Percentiles rank a stretch among this genome's conserved stretches.
Conservation (phyloP, 2,113 vertebrate species). For the Pollachius pollachius region DNA sequence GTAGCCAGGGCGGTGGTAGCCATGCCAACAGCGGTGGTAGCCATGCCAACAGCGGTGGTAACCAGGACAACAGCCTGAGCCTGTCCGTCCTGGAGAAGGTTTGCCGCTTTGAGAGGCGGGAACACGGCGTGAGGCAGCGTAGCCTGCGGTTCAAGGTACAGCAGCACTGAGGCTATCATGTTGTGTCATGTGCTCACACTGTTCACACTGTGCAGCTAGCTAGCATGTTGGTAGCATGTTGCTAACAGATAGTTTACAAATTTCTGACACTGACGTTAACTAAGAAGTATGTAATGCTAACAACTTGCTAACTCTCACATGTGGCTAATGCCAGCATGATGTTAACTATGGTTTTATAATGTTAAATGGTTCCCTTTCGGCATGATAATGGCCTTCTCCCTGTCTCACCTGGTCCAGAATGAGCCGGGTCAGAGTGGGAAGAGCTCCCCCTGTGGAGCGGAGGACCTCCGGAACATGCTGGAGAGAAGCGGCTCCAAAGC, state of each 20-base stretch:
- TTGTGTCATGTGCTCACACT: too few species aligned
- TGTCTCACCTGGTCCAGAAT: conserved; percentile 36
- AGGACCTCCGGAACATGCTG: conserved; percentile 68
- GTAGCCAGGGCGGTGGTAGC: conserved; percentile 42
- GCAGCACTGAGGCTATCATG: too few species aligned
- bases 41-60: neutral
- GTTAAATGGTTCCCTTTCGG: too few species aligned
- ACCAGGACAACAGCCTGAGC: conserved; percentile 52
- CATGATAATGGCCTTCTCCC: too few species aligned
- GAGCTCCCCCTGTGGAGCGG: conserved; percentile 57
- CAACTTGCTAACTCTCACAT: too few species aligned
- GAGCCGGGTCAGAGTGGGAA: conserved; percentile 34
- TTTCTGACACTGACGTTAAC: too few species aligned
- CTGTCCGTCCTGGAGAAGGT: conserved; percentile 91
- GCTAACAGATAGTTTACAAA: too few species aligned
- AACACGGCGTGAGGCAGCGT: conserved; percentile 69
- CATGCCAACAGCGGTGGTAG: conserved; percentile 18
- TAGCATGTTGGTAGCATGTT: too few species aligned
- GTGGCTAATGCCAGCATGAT: too few species aligned
- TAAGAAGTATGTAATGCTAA: too few species aligned
- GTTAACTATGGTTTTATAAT: too few species aligned
- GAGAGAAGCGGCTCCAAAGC: conserved; percentile 53
- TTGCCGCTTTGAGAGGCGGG: conserved; percentile 83
- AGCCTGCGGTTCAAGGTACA: conserved; percentile 22
- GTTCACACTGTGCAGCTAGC: too few species aligned